phyloP scores from a whole-genome alignment of 2,113 vertebrate genomes.

The Eupsittula cactorum region DNA sequence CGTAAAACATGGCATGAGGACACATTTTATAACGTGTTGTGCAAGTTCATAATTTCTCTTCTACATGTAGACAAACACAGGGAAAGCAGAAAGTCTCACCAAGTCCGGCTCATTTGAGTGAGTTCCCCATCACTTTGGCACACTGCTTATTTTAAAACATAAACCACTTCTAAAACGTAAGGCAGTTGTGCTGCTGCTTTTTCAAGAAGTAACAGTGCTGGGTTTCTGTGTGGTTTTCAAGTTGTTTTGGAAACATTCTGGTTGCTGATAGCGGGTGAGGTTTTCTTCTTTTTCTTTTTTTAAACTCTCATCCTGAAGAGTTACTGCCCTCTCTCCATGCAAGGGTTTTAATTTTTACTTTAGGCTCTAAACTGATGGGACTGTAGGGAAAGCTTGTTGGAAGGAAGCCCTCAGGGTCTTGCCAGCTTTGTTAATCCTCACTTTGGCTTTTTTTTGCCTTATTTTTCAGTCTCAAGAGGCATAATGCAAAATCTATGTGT shows the following conservation, averaged over 20 bases:
- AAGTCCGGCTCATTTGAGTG: neutral
- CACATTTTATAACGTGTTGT: neutral
- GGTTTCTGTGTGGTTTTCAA: conserved; percentile 5
- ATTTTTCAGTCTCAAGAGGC: conserved; percentile 1
- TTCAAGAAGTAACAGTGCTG: neutral
- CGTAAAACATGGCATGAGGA: neutral
- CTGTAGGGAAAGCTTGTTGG: neutral
- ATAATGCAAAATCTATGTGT: conserved; percentile 13
- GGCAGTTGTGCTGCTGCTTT: neutral
- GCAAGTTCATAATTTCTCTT: neutral
- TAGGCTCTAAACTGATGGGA: neutral
- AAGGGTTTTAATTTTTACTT: neutral
- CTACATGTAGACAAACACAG: neutral
- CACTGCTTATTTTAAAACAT: neutral
- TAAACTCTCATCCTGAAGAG: neutral
- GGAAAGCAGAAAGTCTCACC: neutral
- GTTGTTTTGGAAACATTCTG: conserved; percentile 44
- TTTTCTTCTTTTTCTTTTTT: neutral
- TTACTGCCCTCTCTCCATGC: neutral
- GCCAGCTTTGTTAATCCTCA: conserved; percentile 29
- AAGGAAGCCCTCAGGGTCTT: neutral
- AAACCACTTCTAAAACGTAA: neutral
- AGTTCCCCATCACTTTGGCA: neutral
- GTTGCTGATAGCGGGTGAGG: neutral
- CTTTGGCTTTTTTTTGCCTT: neutral